Evolutionary conservation across 1,140 invertebrate species (phyloP).

Genomic region (Drosophila mojavensis): DNA sequence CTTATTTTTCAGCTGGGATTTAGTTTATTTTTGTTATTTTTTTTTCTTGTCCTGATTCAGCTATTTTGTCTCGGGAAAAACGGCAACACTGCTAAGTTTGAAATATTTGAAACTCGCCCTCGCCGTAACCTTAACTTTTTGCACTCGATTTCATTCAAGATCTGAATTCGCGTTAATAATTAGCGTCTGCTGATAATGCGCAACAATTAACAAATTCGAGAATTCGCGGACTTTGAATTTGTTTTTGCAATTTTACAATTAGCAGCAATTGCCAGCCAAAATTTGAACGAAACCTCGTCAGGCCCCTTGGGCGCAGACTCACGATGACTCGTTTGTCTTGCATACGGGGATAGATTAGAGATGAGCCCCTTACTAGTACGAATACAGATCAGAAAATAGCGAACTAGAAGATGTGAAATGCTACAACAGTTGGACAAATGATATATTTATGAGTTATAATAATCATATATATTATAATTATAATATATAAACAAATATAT

Average conservation of each 20-base stretch:
- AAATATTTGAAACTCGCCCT: no score
- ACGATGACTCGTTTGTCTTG: slow-evolving; percentile 15
- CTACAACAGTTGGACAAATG: no score
- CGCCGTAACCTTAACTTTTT: background rate
- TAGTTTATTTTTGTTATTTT: no score
- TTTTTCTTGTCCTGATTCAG: no score
- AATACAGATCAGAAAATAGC: background rate
- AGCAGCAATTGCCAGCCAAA: background rate
- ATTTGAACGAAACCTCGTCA: background rate
- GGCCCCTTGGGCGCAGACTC: slow-evolving; percentile 5
- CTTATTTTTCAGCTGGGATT: no score
- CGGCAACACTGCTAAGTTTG: no score
- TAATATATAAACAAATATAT: no score
- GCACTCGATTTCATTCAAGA: background rate
- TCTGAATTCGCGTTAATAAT: slow-evolving; percentile 1
- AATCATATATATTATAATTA: no score
- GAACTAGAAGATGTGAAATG: background rate
- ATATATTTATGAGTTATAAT: no score
- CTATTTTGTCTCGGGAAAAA: no score
- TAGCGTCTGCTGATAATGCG: background rate
- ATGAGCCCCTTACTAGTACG: background rate
- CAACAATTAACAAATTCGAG: slow-evolving; percentile 25
- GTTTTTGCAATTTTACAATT: slow-evolving; percentile 29
- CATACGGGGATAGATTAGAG: background rate
- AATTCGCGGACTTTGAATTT: slow-evolving; percentile 16